phyloP scores from a whole-genome alignment of 1,140 invertebrate genomes.

The Ptiloglossa arizonensis region DNA sequence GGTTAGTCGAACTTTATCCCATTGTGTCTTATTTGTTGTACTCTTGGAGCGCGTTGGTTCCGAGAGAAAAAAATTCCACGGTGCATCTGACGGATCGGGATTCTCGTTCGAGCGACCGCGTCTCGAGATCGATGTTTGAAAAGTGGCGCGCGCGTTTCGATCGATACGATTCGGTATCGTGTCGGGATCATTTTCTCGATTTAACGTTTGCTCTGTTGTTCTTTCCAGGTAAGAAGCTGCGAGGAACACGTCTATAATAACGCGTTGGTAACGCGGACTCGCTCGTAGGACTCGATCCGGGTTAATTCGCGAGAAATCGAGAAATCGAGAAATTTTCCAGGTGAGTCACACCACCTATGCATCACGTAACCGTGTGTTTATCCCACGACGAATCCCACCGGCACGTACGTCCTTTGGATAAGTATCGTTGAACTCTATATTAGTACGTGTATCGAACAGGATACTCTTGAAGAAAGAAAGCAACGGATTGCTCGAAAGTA shows the following conservation, averaged over 20 bases:
- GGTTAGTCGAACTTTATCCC: no score
- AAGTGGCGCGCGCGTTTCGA: no score
- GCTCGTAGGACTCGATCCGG: slow-evolving; percentile 17
- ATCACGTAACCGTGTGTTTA: slow-evolving; percentile 4
- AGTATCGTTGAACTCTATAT: background rate
- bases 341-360: slow-evolving; percentile 35
- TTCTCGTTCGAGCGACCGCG: no score
- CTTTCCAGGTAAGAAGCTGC: slow-evolving; percentile 35
- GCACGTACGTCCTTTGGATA: slow-evolving; percentile 48
- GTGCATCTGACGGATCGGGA: no score
- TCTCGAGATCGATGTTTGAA: no score
- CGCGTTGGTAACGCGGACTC: slow-evolving; percentile 1
- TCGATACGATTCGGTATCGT: background rate
- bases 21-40: no score
- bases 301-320: slow-evolving; percentile 6
- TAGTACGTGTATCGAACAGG: background rate
- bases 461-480: background rate
- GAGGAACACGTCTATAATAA: background rate
- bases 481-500: background rate
- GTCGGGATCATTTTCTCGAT: no score
- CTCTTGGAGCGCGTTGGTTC: no score
- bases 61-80: no score
- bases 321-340: slow-evolving; percentile 36
- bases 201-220: slow-evolving; percentile 17
- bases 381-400: slow-evolving; percentile 1